These are phyloP conservation scores for Bombylius major DNA, from an alignment of 2,888 invertebrate species.

Conservation along the genomic window DNA sequence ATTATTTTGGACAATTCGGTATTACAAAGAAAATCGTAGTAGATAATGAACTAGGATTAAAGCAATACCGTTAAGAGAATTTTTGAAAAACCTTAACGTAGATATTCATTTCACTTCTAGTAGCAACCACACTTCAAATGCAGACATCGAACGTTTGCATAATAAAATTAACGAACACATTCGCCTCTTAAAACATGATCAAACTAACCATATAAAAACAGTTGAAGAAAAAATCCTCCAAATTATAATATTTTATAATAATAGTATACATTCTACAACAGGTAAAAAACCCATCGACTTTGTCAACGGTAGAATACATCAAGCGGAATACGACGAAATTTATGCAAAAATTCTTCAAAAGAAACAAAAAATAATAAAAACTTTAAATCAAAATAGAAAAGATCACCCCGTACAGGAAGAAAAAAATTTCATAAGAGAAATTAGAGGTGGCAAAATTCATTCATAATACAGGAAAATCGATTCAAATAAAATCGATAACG, in stretches of 20 bases:
- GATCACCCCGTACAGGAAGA: not conserved
- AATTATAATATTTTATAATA: constrained; percentile 1
- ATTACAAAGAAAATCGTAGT: constrained; percentile 10
- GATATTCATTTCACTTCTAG: not conserved
- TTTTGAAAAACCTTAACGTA: not conserved
- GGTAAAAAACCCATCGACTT: constrained; percentile 3
- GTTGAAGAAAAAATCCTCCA: not conserved
- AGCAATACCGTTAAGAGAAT: constrained; percentile 6
- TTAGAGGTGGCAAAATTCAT: not conserved
- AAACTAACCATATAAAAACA: not conserved
- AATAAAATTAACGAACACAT: not conserved
- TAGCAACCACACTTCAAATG: not conserved
- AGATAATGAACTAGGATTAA: constrained; percentile 16
- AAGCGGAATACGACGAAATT: not conserved
- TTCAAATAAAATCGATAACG: not conserved
- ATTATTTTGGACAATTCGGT: constrained; percentile 12
- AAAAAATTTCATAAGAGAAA: not conserved
- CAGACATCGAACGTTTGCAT: not conserved
- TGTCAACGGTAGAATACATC: not conserved
- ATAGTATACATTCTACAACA: constrained; percentile 3
- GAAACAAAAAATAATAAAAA: constrained; percentile 1
- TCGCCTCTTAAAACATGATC: not conserved
- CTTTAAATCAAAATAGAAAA: not conserved
- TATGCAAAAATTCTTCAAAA: not conserved
- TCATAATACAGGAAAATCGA: not conserved